A percentile compares a stretch with the other conserved stretches of the same genome.
Evolutionary conservation across 2,888 invertebrate species (phyloP).

Genomic region (Leptopilina myrica): DNA sequence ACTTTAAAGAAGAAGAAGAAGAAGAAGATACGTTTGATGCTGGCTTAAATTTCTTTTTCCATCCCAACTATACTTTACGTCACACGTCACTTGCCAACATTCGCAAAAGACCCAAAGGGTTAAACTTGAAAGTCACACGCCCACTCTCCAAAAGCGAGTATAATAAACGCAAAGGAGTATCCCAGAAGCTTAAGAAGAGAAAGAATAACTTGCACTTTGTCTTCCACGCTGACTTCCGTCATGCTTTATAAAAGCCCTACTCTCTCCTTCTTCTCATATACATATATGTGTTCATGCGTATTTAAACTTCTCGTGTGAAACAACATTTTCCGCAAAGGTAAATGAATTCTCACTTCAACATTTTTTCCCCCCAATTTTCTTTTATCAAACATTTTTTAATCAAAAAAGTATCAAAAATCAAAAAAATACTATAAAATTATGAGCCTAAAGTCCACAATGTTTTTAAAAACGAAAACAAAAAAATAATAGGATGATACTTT

Average conservation of each 20-base stretch:
- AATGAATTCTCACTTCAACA: no score
- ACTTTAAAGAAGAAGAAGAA: no score
- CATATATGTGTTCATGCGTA: neutral
- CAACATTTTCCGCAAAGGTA: no score
- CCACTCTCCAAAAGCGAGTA: neutral
- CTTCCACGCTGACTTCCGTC: slow-evolving; percentile 14
- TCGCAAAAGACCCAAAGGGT: slow-evolving; percentile 3
- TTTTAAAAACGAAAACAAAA: no score
- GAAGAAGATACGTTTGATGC: no score
- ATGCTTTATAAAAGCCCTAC: neutral
- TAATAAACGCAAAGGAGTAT: slow-evolving; percentile 28
- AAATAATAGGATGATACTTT: no score
- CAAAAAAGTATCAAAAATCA: no score
- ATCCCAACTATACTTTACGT: slow-evolving; percentile 32
- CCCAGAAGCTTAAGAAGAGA: neutral
- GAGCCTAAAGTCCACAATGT: no score
- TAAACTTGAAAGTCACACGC: slow-evolving; percentile 32
- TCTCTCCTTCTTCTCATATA: slow-evolving; percentile 11
- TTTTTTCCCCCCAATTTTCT: no score
- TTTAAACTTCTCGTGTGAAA: neutral
- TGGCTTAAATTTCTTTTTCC: slow-evolving; percentile 38
- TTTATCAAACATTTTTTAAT: no score
- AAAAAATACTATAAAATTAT: no score
- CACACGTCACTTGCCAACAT: slow-evolving; percentile 14
- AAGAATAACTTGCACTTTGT: slow-evolving; percentile 9